These are phyloP conservation scores for human DNA, from an alignment of 2,113 vertebrate genomes.

Conservation along the genomic window DNA sequence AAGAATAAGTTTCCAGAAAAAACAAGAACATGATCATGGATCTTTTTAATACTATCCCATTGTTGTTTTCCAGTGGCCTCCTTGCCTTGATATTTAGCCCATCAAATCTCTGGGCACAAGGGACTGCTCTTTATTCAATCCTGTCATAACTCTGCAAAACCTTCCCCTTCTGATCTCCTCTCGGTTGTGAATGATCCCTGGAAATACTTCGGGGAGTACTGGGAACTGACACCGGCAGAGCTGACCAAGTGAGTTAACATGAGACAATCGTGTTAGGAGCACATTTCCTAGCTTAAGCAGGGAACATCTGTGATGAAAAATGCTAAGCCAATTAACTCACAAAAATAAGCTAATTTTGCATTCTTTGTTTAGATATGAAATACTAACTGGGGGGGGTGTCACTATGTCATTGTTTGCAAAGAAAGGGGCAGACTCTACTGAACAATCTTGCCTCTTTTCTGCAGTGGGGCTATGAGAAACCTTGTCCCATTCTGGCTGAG, in stretches of 20 bases:
- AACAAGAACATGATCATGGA: neutral
- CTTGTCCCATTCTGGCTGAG: neutral
- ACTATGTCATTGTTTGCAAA: neutral
- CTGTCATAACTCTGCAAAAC: neutral
- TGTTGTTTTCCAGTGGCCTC: neutral
- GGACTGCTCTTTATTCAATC: neutral
- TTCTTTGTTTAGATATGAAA: neutral
- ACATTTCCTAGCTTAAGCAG: fast-evolving
- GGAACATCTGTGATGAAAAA: neutral
- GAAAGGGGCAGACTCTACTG: neutral
- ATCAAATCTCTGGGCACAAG: neutral
- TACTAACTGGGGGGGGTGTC: neutral
- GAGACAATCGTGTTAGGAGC: neutral
- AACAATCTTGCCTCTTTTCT: neutral
- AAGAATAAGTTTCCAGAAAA: neutral
- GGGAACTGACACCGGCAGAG: neutral
- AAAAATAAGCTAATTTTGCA: neutral
- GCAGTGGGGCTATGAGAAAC: neutral
- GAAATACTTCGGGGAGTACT: neutral
- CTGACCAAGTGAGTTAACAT: neutral
- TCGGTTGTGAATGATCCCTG: neutral
- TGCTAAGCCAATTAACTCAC: neutral
- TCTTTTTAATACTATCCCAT: neutral
- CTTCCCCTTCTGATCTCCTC: neutral
- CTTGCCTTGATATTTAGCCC: neutral